Conservation (phyloP, 2,113 vertebrate species). For the Cervus canadensis region DNA sequence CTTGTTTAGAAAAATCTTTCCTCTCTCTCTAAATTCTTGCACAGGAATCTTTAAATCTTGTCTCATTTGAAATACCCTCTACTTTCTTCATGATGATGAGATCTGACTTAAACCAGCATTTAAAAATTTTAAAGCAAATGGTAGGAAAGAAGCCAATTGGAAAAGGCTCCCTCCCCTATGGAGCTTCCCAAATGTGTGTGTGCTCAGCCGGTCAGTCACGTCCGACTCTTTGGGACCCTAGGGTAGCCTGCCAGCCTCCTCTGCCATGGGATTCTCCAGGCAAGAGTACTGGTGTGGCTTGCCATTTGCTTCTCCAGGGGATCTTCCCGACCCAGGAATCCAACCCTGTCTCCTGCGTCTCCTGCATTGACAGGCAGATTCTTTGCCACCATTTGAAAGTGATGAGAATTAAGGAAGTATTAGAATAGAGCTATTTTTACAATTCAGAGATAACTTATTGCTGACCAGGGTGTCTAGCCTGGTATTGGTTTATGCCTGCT, state of each 20-base stretch:
- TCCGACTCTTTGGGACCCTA: neutral
- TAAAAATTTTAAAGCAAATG: neutral
- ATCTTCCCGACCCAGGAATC: neutral
- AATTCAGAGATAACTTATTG: neutral
- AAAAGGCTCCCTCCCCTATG: neutral
- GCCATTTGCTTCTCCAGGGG: neutral
- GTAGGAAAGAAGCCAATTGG: neutral
- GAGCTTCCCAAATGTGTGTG: neutral
- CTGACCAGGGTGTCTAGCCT: neutral
- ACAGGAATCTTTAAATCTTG: neutral
- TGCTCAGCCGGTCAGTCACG: neutral
- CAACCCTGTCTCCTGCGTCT: neutral
- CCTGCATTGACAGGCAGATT: neutral
- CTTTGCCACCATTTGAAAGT: neutral
- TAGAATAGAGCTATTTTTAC: neutral
- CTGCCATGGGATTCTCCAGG: neutral
- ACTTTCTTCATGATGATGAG: neutral
- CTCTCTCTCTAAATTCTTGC: neutral
- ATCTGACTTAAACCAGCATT: neutral
- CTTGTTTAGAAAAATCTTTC: neutral
- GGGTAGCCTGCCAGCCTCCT: neutral
- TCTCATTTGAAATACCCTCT: neutral
- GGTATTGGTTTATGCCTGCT: neutral
- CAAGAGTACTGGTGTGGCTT: neutral
- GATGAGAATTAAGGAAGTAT: neutral